Conservation (phyloP, 2,113 vertebrate species). For the Harpagus bidentatus region DNA sequence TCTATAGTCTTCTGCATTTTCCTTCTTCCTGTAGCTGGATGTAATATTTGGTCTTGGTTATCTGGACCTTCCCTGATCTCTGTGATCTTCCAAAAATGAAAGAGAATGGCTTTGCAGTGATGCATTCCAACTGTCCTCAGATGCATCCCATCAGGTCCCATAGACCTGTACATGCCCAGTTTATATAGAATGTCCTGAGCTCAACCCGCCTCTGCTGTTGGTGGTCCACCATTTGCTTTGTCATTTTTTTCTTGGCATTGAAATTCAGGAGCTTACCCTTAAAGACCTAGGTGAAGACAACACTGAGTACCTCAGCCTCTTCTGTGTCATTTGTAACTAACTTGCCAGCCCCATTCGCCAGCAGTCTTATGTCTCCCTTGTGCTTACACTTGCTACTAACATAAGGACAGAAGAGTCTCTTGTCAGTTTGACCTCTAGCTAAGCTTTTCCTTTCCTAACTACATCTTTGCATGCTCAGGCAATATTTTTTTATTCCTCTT, state of each 20-base stretch:
- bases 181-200: neutral
- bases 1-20: neutral
- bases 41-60: neutral
- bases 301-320: neutral
- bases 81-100: neutral
- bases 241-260: neutral
- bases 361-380: neutral
- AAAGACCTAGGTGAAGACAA: neutral
- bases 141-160: neutral
- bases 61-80: neutral
- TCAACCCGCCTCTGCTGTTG: neutral
- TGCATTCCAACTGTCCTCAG: neutral
- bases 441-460: neutral
- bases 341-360: neutral
- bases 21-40: neutral
- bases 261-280: neutral
- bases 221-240: neutral
- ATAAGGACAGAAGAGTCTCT: neutral
- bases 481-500: neutral
- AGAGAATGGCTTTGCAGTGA: neutral
- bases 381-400: neutral
- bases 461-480: neutral
- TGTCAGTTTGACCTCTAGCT: neutral
- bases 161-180: neutral
- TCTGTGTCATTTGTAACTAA: neutral